Evolutionary conservation across 1,140 invertebrate species (phyloP), one percentile per base, ranked within the genome.

Genomic region (Drosophila simulans): DNA sequence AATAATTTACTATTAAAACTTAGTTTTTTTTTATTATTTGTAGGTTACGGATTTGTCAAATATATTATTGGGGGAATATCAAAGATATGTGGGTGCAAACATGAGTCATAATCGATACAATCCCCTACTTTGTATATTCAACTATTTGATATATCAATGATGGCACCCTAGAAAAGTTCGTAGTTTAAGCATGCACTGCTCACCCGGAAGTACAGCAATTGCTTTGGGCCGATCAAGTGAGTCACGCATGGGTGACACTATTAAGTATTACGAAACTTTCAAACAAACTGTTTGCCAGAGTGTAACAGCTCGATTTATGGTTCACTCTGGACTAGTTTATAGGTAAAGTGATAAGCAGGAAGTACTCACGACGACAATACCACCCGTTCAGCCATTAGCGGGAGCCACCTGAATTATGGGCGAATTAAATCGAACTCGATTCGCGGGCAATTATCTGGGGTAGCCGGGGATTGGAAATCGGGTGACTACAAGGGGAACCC

Each of bases 341-440:
- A 63, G 40, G 27, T 31, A n/a, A n/a, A 10, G 13, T 49, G 74
- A 77, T 77, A 77, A 69, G 62, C 63, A 77, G 74, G 74, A 77
- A 75, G 49, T 75, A 34, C 49, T 20, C 17, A 8, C 11, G 25
- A 34, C 31, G 40, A 73, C 69, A 63, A 40, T 49, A 40, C 51
- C 56, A 62, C 57, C 56, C 48, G 35, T 64, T 43, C 71, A 58
- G 49, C 68, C 57, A 75, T 75, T 75, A 74, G 69, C 42, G n/a
- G 15, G 34, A 45, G 62, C 13, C 55, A 43, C 39, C 73, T 77
- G 51, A 77, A 70, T 70, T 77, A 77, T 77, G 73, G 55, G 15
- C 73, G 39, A 77, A 77, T 77, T 70, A 78, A 71, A 71, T 71
- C 63, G 72, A 64, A 72, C 64, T 51, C 59, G 66, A 68, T 80